Evolutionary conservation across 2,888 invertebrate genomes (phyloP).

Genomic region (Pachymerium ferrugineum): DNA sequence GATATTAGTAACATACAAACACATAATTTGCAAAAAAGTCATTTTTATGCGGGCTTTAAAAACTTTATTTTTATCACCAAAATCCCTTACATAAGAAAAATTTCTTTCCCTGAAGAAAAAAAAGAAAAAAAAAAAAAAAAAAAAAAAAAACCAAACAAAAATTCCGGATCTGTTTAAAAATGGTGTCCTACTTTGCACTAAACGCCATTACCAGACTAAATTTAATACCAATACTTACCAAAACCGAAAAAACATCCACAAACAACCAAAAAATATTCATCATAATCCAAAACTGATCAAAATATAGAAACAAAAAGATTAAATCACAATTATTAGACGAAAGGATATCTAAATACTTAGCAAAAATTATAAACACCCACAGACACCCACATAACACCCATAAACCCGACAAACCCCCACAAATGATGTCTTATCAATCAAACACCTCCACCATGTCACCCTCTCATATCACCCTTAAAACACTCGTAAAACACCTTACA

Average conservation of each 20-base stretch:
- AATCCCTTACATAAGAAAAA: no score
- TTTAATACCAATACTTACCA: background rate
- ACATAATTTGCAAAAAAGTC: no score
- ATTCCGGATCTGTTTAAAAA: constrained; percentile 3
- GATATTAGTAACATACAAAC: no score
- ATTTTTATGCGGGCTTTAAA: no score
- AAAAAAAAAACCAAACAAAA: background rate
- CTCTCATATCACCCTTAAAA: background rate
- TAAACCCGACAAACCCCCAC: no score
- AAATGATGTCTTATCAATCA: no score
- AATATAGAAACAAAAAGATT: no score
- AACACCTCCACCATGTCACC: background rate
- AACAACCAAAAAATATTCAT: background rate
- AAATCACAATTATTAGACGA: no score
- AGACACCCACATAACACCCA: no score
- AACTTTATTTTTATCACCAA: no score
- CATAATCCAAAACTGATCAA: background rate
- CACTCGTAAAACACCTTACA: background rate
- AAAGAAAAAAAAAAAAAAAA: background rate
- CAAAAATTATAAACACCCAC: no score
- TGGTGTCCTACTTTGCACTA: background rate
- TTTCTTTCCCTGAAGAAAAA: background rate
- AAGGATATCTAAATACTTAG: no score
- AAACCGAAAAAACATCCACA: background rate
- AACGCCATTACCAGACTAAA: constrained; percentile 20